Evolutionary conservation across 2,113 vertebrate species (phyloP), one percentile per base, ranked within the genome.

Genomic region (Lepus americanus): DNA sequence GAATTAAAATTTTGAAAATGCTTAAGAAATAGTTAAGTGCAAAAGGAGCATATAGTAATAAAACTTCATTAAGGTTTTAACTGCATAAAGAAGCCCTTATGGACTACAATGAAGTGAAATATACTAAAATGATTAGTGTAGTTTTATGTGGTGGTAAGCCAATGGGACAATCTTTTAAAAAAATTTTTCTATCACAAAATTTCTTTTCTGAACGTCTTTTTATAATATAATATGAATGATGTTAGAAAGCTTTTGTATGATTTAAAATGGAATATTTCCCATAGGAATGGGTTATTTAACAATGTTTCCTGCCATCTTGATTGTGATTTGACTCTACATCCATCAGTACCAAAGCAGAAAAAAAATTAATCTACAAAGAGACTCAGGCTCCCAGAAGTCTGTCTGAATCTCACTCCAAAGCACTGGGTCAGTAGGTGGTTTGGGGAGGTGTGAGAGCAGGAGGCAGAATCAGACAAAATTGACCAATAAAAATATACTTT

Each of bases 1-100:
- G 91, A 87, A 83, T 79, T 64, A 89, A 53, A 72, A 20, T 74
- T 89, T 76, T 93, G 31, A 70, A 80, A 90, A 49, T 85, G 14
- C 0, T 89, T 92, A 73, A 85, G 12, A 78, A 23, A 49, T 23
- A 59, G 27, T 51, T 44, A 64, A 33, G 5, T 74, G 3, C 82
- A 87, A 72, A 89, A 83, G 5, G 31, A 66, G 25, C 10, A 51
- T 49, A 1, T 86, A 23, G 39, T 10, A 74, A 66, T 29, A 49
- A 69, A 53, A 53, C 55, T 80, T 6, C 8, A 67, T 36, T 89
- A 78, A 83, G 12, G 1, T 23, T 84, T 89, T 86, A 95, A 87
- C 36, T 86, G 14, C 9, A 33, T 89, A 72, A 79, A 64, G 11
- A 8, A 63, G 0, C 3, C 4, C 11, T 49, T 5, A 20, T 10